These are phyloP conservation scores for Scomber scombrus DNA, from an alignment of 2,113 vertebrate species.

Conservation along the genomic window DNA sequence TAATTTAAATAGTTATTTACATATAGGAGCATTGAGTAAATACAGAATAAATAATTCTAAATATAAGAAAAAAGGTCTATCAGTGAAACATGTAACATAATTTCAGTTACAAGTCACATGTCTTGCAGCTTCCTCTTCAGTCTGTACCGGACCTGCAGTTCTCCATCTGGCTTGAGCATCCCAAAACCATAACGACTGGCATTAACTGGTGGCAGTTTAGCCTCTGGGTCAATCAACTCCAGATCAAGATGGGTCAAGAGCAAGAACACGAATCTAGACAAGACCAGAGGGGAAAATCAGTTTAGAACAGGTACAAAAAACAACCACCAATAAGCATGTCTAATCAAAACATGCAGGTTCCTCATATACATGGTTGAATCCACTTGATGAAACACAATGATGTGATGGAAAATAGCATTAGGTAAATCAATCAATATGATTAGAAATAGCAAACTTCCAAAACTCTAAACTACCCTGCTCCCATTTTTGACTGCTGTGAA, in stretches of 20 bases:
- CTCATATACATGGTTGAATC: not conserved
- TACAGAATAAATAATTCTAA: slow-evolving; percentile 53
- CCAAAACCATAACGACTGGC: slow-evolving; percentile 85
- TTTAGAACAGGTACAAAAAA: not conserved
- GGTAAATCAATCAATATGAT: not conserved
- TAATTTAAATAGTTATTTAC: slow-evolving; percentile 24
- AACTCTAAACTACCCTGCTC: not conserved
- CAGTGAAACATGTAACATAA: not conserved
- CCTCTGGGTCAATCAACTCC: slow-evolving; percentile 76
- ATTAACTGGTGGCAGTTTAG: slow-evolving; percentile 82
- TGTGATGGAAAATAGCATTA: not conserved
- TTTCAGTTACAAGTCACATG: slow-evolving; percentile 3
- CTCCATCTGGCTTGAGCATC: slow-evolving; percentile 85
- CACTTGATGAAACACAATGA: not conserved
- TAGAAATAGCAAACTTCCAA: not conserved
- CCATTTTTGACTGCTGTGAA: not conserved
- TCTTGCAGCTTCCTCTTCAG: slow-evolving; percentile 53
- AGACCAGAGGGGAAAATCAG: not conserved
- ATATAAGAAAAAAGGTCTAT: not conserved
- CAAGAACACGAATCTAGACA: slow-evolving; percentile 85
- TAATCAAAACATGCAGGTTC: not conserved
- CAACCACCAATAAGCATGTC: not conserved
- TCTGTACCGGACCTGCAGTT: slow-evolving; percentile 81
- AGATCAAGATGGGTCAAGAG: slow-evolving; percentile 84
- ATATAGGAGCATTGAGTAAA: slow-evolving; percentile 3